Conservation (phyloP, 2,797 vertebrate genomes). For the Brachymystax lenok region DNA sequence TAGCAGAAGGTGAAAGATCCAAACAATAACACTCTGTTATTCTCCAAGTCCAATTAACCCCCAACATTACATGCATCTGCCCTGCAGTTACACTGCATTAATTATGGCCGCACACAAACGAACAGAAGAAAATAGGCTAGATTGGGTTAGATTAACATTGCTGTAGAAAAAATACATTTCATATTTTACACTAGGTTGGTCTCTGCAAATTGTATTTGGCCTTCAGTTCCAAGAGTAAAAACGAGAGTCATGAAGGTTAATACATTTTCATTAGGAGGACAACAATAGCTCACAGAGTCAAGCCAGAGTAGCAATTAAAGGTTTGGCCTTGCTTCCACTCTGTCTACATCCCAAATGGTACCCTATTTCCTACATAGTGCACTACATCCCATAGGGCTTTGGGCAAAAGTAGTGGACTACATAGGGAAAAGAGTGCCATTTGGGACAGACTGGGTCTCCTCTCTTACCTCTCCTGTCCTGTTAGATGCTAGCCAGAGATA, state of each 20-base stretch:
- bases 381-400: background rate
- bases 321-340: constrained; percentile 14
- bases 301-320: constrained; percentile 38
- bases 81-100: background rate
- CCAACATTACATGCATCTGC: background rate
- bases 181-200: constrained; percentile 19
- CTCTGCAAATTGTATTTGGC: constrained; percentile 28
- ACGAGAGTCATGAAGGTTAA: constrained; percentile 16
- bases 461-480: too few species aligned
- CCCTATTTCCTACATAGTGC: background rate
- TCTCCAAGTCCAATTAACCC: background rate
- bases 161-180: constrained; percentile 15
- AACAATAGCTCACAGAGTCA: constrained; percentile 37
- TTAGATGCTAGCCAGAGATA: too few species aligned
- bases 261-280: constrained; percentile 41
- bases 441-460: too few species aligned
- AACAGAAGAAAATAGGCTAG: background rate
- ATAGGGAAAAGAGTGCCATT: too few species aligned
- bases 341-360: background rate
- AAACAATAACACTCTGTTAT: background rate
- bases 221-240: constrained; percentile 28
- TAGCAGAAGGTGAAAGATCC: too few species aligned
- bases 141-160: background rate
- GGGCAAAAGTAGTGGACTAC: too few species aligned
- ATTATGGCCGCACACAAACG: background rate